A percentile compares a stretch with the other conserved stretches of the same genome.
Evolutionary conservation across 2,113 vertebrate species (phyloP).

Genomic region (Phrynocephalus versicolor): DNA sequence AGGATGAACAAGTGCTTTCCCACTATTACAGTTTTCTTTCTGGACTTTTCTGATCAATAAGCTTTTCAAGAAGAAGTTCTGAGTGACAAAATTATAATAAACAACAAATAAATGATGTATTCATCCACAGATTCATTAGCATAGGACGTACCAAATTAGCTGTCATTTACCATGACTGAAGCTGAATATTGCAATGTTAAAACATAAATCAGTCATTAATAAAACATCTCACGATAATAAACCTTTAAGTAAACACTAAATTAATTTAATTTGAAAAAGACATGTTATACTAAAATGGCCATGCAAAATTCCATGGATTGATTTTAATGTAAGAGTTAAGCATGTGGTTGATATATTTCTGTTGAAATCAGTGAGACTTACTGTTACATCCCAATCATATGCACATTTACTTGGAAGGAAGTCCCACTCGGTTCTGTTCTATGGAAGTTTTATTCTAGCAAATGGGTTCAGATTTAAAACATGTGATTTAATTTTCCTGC

Average conservation of each 20-base stretch:
- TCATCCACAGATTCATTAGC: background rate
- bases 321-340: background rate
- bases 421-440: background rate
- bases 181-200: background rate
- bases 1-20: slow-evolving; percentile 35
- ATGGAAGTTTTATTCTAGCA: background rate
- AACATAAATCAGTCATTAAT: background rate
- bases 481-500: background rate
- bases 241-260: background rate
- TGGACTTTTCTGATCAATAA: slow-evolving; percentile 22
- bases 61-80: background rate
- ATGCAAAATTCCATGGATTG: background rate
- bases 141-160: slow-evolving; percentile 14
- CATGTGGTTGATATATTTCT: background rate
- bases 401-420: background rate
- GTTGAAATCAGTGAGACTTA: background rate
- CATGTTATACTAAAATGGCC: background rate
- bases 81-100: background rate
- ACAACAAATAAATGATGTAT: background rate
- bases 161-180: slow-evolving; percentile 4
- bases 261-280: background rate
- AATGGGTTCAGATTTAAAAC: background rate
- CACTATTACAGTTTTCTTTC: slow-evolving; percentile 29
- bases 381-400: background rate
- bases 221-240: slow-evolving; percentile 25